Evolutionary conservation across 1,140 invertebrate genomes (phyloP).

Genomic region (Elysia chlorotica): DNA sequence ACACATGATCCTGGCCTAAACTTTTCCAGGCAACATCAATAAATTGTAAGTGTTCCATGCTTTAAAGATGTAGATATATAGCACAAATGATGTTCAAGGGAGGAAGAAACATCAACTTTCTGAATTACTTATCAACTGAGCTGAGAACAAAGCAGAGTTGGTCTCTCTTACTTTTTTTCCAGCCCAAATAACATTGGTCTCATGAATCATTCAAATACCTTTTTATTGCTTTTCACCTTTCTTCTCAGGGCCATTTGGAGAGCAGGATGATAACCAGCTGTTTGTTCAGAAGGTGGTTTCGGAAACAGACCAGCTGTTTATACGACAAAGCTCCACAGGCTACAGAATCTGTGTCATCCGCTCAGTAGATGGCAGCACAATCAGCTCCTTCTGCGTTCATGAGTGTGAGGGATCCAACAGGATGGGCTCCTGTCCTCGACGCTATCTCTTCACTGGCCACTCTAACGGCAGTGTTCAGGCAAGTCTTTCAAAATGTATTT

Average conservation of each 20-base stretch:
- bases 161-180: not conserved
- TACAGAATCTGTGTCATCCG: slow-evolving; percentile 90
- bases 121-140: no score
- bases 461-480: slow-evolving; percentile 89
- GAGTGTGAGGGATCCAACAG: slow-evolving; percentile 92
- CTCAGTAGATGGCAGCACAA: slow-evolving; percentile 91
- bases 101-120: no score
- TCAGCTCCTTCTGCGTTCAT: slow-evolving; percentile 95
- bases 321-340: slow-evolving; percentile 92
- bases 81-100: no score
- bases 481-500: no score
- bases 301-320: slow-evolving; percentile 92
- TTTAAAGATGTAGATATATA: no score
- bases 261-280: slow-evolving; percentile 96
- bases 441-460: slow-evolving; percentile 95
- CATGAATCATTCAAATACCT: no score
- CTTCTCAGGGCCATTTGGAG: slow-evolving; percentile 84
- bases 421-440: slow-evolving; percentile 85
- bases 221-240: not conserved
- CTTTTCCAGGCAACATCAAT: no score
- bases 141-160: no score
- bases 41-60: no score
- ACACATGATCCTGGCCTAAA: no score
- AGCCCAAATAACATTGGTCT: no score
- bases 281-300: slow-evolving; percentile 98